Percentiles rank a stretch among this genome's conserved stretches.
Evolutionary conservation across 2,113 vertebrate genomes (phyloP).

Genomic region (Ictalurus punctatus): DNA sequence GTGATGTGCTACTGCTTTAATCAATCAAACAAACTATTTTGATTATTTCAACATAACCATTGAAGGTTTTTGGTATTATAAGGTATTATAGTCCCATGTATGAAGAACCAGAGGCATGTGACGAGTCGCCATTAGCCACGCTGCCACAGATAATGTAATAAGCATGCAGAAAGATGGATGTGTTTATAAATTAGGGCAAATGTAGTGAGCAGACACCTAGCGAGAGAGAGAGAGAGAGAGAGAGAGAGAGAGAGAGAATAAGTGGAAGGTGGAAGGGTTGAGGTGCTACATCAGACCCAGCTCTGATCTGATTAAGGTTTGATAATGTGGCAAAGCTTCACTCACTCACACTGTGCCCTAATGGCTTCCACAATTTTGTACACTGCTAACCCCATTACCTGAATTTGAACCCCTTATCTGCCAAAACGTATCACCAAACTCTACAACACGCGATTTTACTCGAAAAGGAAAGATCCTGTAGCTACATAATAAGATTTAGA

Average conservation of each 20-base stretch:
- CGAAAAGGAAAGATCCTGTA: neutral
- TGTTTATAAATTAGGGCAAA: conserved; percentile 62
- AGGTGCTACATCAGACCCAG: conserved; percentile 34
- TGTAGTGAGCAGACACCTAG: conserved; percentile 47
- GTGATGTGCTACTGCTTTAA: neutral
- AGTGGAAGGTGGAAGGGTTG: conserved; percentile 37
- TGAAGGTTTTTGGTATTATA: neutral
- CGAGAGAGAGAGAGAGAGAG: conserved; percentile 7
- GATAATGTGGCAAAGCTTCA: conserved; percentile 52
- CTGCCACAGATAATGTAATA: conserved; percentile 64
- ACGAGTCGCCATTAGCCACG: conserved; percentile 51
- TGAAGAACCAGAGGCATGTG: conserved; percentile 28
- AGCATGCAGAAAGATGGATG: conserved; percentile 59
- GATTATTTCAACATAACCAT: neutral
- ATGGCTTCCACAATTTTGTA: conserved; percentile 51
- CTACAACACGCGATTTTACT: neutral
- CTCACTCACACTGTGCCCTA: conserved; percentile 54
- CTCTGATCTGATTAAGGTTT: conserved; percentile 49
- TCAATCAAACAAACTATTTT: neutral
- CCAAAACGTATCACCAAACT: conserved; percentile 33
- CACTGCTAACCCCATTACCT: conserved; percentile 33
- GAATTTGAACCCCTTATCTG: conserved; percentile 21
- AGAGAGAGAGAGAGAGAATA: conserved; percentile 32
- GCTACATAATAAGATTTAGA: too few species aligned
- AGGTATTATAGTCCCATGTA: neutral